These are phyloP conservation scores for Sphenopsis melanotis DNA, from an alignment of 2,797 vertebrate genomes.

Conservation along the genomic window DNA sequence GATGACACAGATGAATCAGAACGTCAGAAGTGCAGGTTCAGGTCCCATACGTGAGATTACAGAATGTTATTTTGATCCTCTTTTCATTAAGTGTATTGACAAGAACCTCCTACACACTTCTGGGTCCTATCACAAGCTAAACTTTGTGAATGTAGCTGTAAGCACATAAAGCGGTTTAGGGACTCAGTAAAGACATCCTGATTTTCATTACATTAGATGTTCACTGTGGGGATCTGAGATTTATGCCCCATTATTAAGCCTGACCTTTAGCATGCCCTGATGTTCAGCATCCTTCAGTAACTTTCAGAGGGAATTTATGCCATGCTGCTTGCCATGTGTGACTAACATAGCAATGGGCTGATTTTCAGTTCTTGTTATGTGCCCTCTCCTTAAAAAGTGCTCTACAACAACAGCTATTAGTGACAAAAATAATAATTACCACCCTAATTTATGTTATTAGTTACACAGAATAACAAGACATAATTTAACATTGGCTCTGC, in stretches of 20 bases:
- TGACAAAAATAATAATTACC: background rate
- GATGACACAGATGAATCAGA: background rate
- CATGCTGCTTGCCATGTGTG: background rate
- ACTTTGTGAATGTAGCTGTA: background rate
- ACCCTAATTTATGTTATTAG: background rate
- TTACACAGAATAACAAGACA: background rate
- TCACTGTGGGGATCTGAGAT: background rate
- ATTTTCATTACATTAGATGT: background rate
- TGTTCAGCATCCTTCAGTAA: background rate
- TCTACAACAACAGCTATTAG: background rate
- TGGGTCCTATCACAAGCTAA: background rate
- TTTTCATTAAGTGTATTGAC: background rate
- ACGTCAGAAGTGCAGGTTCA: background rate
- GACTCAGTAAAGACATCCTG: background rate
- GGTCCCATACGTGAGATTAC: background rate
- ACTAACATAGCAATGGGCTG: background rate
- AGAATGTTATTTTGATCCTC: background rate
- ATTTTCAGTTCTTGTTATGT: background rate
- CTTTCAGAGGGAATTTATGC: background rate
- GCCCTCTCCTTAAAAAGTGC: background rate
- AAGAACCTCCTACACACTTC: background rate
- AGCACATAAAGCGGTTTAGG: background rate
- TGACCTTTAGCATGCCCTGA: conserved; percentile 1
- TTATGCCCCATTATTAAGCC: background rate
- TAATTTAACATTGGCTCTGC: background rate